phyloP scores from a whole-genome alignment of 2,797 vertebrate species.

The Cyclopterus lumpus region DNA sequence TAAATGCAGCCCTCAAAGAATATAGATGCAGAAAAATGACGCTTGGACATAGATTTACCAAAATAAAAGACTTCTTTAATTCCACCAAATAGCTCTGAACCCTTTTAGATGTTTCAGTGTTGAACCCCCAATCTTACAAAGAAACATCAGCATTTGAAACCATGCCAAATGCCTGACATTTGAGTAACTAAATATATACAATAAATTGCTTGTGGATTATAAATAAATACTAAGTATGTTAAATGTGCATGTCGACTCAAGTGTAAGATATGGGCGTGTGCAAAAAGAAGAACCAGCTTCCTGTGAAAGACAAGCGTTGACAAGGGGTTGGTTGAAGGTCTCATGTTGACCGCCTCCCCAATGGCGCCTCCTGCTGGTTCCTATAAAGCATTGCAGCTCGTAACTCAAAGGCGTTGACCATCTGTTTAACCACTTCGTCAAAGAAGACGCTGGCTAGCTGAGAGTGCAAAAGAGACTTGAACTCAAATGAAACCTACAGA shows the following conservation, averaged over 20 bases:
- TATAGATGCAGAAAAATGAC: background rate
- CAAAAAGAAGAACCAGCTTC: slow-evolving; percentile 53
- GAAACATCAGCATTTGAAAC: slow-evolving; percentile 17
- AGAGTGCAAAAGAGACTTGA: slow-evolving; percentile 86
- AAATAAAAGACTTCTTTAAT: slow-evolving; percentile 38
- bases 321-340: slow-evolving; percentile 1
- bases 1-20: background rate
- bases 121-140: slow-evolving; percentile 6
- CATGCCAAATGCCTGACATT: background rate
- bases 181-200: slow-evolving; percentile 66
- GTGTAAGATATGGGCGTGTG: slow-evolving; percentile 20
- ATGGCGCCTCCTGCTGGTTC: slow-evolving; percentile 25
- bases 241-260: slow-evolving; percentile 7
- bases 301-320: slow-evolving; percentile 17
- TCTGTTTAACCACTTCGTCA: slow-evolving; percentile 86
- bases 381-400: slow-evolving; percentile 77
- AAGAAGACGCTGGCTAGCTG: slow-evolving; percentile 84
- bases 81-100: slow-evolving; percentile 11
- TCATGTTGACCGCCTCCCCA: slow-evolving; percentile 49
- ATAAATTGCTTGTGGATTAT: slow-evolving; percentile 57
- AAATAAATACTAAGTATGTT: slow-evolving; percentile 64
- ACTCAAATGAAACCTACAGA: slow-evolving; percentile 86
- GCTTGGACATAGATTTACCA: slow-evolving; percentile 1
- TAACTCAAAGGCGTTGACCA: slow-evolving; percentile 84
- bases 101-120: slow-evolving; percentile 3